These are phyloP conservation scores for Sebastiscus albofasciatus DNA, from an alignment of 2,797 vertebrate genomes.

Conservation along the genomic window DNA sequence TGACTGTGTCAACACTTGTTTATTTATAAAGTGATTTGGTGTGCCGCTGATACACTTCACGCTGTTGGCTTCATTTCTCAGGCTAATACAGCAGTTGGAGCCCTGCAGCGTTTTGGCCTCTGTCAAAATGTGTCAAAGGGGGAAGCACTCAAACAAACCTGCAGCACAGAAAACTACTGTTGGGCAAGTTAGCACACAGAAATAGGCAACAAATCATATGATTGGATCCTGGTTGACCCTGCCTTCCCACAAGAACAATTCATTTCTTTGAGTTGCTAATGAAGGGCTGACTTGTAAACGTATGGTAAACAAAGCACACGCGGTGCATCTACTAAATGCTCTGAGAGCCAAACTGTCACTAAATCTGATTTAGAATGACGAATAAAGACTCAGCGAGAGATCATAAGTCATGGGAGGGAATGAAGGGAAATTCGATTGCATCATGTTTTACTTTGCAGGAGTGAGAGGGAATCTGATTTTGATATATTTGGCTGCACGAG, in stretches of 20 bases:
- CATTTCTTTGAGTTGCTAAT: slow-evolving; percentile 2
- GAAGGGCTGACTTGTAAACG: background rate
- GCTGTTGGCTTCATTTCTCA: slow-evolving; percentile 7
- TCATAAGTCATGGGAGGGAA: slow-evolving; percentile 56
- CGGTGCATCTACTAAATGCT: slow-evolving; percentile 21
- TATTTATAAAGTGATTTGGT: slow-evolving; percentile 36
- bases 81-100: background rate
- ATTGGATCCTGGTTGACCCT: background rate
- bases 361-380: slow-evolving; percentile 57
- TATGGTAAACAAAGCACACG: slow-evolving; percentile 23
- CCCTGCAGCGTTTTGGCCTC: background rate
- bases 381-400: slow-evolving; percentile 64
- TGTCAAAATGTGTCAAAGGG: background rate
- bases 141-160: background rate
- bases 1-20: slow-evolving; percentile 31
- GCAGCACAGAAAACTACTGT: background rate
- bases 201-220: slow-evolving; percentile 13
- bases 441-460: slow-evolving; percentile 80
- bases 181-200: background rate
- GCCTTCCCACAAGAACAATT: slow-evolving; percentile 5
- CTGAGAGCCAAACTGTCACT: slow-evolving; percentile 22
- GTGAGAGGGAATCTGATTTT: slow-evolving; percentile 85
- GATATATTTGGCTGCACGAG: slow-evolving; percentile 81
- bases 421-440: slow-evolving; percentile 73
- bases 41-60: slow-evolving; percentile 24